phyloP scores from a whole-genome alignment of 2,888 invertebrate genomes.

The Andrena chrysosceles region DNA sequence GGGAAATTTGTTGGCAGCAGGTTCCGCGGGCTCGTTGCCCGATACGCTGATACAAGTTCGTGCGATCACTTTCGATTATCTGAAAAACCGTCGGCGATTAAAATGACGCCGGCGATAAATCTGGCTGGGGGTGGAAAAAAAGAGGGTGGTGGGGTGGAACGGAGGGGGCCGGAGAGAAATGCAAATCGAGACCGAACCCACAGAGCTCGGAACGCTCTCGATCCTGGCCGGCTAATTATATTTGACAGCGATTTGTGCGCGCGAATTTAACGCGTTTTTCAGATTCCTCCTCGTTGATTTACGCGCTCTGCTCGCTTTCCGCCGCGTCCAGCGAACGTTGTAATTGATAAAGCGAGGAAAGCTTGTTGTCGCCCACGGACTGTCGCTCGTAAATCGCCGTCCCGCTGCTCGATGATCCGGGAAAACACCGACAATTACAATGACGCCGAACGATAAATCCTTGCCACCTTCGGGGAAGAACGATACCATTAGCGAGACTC shows the following conservation, averaged over 20 bases:
- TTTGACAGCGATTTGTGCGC: conserved; percentile 58
- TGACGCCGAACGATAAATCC: conserved; percentile 40
- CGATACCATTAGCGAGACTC: conserved; percentile 33
- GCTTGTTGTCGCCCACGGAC: conserved; percentile 43
- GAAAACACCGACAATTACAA: conserved; percentile 56
- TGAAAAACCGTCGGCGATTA: conserved; percentile 62
- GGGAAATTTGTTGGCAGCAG: conserved; percentile 50
- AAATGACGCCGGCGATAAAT: conserved; percentile 62
- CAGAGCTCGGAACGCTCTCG: background rate
- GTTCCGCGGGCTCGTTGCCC: conserved; percentile 29
- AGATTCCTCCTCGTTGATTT: conserved; percentile 57
- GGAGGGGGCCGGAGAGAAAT: conserved; percentile 11
- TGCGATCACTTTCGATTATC: conserved; percentile 63
- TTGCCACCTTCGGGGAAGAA: conserved; percentile 13
- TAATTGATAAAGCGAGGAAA: conserved; percentile 64
- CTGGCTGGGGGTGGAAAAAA: background rate
- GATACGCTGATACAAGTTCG: conserved; percentile 48
- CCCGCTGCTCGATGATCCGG: conserved; percentile 54
- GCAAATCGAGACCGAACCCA: conserved; percentile 17
- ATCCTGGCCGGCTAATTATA: conserved; percentile 55
- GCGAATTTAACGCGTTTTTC: conserved; percentile 54
- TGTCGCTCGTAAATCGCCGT: conserved; percentile 43
- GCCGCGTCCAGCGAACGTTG: conserved; percentile 21
- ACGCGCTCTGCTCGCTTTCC: conserved; percentile 31
- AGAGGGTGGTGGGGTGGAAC: background rate